These are phyloP conservation scores for Sminthurides aquaticus DNA, from an alignment of 2,888 invertebrate species.

Conservation along the genomic window DNA sequence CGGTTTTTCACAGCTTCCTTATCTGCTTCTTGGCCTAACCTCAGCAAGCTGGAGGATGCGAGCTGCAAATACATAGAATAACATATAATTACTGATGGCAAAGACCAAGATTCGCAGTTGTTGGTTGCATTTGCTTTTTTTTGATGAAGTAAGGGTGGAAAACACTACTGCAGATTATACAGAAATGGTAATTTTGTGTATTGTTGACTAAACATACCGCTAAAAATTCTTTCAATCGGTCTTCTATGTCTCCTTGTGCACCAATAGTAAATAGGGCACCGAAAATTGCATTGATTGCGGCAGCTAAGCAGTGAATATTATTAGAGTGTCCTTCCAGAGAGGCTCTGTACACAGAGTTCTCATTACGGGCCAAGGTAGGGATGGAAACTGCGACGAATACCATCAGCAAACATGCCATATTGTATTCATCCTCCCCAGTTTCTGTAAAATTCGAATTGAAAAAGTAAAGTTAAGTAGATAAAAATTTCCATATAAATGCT, in stretches of 20 bases:
- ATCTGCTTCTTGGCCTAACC: constrained; percentile 91
- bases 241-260: constrained; percentile 91
- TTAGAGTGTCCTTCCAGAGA: constrained; percentile 91
- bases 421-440: constrained; percentile 83
- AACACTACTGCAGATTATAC: neutral
- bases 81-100: neutral
- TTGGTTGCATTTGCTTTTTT: neutral
- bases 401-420: constrained; percentile 89
- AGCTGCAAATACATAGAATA: constrained; percentile 50
- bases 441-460: constrained; percentile 58
- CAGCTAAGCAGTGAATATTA: constrained; percentile 96
- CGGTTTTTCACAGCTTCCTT: constrained; percentile 88
- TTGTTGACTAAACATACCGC: constrained; percentile 50
- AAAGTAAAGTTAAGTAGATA: constrained; percentile 16
- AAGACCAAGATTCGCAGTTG: neutral
- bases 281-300: constrained; percentile 90
- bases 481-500: too few species aligned
- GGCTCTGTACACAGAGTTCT: constrained; percentile 79
- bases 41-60: constrained; percentile 87
- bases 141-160: too few species aligned
- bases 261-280: constrained; percentile 94
- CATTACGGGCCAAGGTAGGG: constrained; percentile 84
- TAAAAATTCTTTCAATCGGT: constrained; percentile 90
- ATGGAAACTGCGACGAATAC: constrained; percentile 98
- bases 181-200: neutral